phyloP scores from a whole-genome alignment of 2,797 vertebrate species.

The Clamator glandarius region DNA sequence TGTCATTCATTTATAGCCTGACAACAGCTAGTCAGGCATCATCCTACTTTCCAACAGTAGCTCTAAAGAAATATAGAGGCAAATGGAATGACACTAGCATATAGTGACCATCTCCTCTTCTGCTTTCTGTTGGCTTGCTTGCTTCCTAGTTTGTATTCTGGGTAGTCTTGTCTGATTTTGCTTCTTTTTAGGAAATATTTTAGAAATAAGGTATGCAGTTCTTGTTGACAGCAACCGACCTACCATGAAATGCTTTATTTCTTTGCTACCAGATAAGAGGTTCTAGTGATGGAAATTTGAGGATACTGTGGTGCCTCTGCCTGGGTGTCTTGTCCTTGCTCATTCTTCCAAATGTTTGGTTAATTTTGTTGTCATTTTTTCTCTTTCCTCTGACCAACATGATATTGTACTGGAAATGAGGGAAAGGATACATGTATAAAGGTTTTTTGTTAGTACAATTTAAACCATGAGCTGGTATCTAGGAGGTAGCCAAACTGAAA shows the following conservation, averaged over 20 bases:
- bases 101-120: neutral
- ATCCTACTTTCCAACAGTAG: neutral
- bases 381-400: neutral
- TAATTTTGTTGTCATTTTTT: neutral
- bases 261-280: neutral
- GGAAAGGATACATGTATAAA: neutral
- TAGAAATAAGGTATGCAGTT: neutral
- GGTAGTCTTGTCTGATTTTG: neutral
- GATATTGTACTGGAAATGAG: neutral
- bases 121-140: neutral
- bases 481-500: neutral
- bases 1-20: neutral
- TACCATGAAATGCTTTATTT: neutral
- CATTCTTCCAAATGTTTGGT: neutral
- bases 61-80: neutral
- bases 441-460: neutral
- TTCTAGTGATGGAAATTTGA: neutral
- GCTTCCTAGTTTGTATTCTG: neutral
- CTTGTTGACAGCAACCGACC: neutral
- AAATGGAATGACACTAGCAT: neutral
- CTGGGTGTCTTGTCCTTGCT: neutral
- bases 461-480: neutral
- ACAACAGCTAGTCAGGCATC: neutral
- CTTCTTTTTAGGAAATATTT: neutral
- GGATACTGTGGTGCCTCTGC: neutral